phyloP scores from a whole-genome alignment of 2,797 vertebrate genomes.

The Myotis myotis region DNA sequence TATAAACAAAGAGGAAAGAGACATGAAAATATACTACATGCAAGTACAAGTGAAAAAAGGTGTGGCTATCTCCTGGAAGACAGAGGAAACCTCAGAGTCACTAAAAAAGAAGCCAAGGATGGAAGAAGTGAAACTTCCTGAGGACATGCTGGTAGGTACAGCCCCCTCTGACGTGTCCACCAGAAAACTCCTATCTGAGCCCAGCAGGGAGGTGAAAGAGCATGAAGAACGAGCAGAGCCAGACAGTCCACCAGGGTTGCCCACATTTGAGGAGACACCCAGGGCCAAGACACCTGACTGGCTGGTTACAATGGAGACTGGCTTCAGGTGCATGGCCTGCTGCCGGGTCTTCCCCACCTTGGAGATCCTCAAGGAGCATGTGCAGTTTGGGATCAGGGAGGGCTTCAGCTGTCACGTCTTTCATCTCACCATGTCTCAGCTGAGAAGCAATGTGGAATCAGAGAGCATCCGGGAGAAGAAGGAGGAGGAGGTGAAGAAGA shows the following conservation, averaged over 20 bases:
- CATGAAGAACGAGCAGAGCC: slow-evolving; percentile 9
- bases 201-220: slow-evolving; percentile 5
- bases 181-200: slow-evolving; percentile 62
- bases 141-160: neutral
- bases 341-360: slow-evolving; percentile 69
- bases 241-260: neutral
- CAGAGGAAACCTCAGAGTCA: slow-evolving; percentile 20
- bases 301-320: slow-evolving; percentile 64
- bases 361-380: slow-evolving; percentile 62
- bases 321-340: slow-evolving; percentile 74
- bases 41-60: slow-evolving; percentile 66
- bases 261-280: slow-evolving; percentile 10
- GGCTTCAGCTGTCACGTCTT: slow-evolving; percentile 77
- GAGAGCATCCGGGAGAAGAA: neutral
- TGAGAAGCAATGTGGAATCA: neutral
- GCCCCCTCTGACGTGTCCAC: slow-evolving; percentile 49
- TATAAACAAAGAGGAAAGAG: slow-evolving; percentile 29
- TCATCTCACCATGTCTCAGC: slow-evolving; percentile 67
- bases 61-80: slow-evolving; percentile 68
- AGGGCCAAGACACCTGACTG: slow-evolving; percentile 65
- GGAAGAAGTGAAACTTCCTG: slow-evolving; percentile 57
- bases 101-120: slow-evolving; percentile 43
- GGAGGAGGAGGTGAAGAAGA: neutral
- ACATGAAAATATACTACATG: slow-evolving; percentile 77
- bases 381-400: slow-evolving; percentile 53